These are phyloP conservation scores for Dromococcyx pavoninus DNA, from an alignment of 2,797 vertebrate genomes.

Conservation along the genomic window DNA sequence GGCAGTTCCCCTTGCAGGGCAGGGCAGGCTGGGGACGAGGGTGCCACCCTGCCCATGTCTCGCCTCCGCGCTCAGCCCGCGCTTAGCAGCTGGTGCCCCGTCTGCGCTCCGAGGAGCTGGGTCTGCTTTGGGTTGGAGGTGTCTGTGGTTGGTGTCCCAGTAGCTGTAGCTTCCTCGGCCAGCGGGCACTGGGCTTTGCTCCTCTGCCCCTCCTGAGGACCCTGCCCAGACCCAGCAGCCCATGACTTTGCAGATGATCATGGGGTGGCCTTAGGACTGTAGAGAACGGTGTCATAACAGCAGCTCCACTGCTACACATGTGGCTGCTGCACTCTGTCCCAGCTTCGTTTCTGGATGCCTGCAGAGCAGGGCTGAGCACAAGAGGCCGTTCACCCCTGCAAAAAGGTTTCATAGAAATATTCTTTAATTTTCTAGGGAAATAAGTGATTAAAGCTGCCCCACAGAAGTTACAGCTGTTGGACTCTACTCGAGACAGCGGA, in stretches of 20 bases:
- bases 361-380: neutral
- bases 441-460: neutral
- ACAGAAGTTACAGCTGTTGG: neutral
- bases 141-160: neutral
- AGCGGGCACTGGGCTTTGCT: neutral
- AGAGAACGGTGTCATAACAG: neutral
- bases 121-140: neutral
- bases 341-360: neutral
- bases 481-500: neutral
- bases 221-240: no score
- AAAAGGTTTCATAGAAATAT: neutral
- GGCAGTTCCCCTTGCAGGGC: accelerated
- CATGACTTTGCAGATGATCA: no score
- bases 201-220: accelerated
- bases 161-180: neutral
- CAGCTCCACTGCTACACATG: accelerated
- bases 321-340: neutral
- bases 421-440: neutral
- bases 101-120: neutral
- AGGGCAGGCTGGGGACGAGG: neutral
- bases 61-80: accelerated
- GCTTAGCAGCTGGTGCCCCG: accelerated
- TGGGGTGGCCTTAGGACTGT: neutral
- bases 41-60: neutral
- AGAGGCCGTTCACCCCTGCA: neutral